Percentiles rank a stretch among this genome's conserved stretches.
Conservation (phyloP, 1,140 invertebrate species). For the Diorhabda sublineata region DNA sequence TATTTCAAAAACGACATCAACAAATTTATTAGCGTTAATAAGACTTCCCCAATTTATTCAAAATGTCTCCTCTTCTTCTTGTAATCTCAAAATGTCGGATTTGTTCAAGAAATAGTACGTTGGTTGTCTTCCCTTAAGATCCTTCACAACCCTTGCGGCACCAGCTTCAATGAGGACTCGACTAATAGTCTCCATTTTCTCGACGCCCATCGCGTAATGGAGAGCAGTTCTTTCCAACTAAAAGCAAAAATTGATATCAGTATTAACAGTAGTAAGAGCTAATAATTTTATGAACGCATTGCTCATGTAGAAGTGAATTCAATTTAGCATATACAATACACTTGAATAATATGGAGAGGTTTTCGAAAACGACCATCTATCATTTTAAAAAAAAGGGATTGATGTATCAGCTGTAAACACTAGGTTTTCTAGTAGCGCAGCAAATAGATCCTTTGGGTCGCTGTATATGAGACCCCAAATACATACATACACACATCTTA, state of each 20-base stretch:
- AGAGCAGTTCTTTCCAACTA: conserved; percentile 81
- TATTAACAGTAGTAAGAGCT: not conserved
- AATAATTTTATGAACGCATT: too few relatives aligned
- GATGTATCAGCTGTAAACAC: too few relatives aligned
- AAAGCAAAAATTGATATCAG: conserved; percentile 32
- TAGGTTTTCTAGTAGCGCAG: too few relatives aligned
- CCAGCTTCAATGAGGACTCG: conserved; percentile 75
- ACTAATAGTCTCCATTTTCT: conserved; percentile 75
- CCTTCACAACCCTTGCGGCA: conserved; percentile 75
- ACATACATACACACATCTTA: too few relatives aligned
- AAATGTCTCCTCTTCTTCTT: conserved; percentile 71
- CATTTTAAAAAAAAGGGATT: too few relatives aligned
- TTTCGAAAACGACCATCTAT: too few relatives aligned
- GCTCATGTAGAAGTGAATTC: too few relatives aligned
- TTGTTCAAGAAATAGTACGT: conserved; percentile 93
- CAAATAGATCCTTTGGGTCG: too few relatives aligned
- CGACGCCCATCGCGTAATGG: conserved; percentile 86
- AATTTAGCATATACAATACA: too few relatives aligned
- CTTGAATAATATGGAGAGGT: too few relatives aligned
- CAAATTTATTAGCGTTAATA: not conserved
- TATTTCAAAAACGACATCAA: not conserved
- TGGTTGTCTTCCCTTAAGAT: conserved; percentile 82
- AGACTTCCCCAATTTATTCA: conserved; percentile 25
- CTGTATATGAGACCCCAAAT: too few relatives aligned
- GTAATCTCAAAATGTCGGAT: conserved; percentile 75